These are phyloP conservation scores for Drosophila chauvacae DNA, from an alignment of 1,140 invertebrate species.

Conservation along the genomic window DNA sequence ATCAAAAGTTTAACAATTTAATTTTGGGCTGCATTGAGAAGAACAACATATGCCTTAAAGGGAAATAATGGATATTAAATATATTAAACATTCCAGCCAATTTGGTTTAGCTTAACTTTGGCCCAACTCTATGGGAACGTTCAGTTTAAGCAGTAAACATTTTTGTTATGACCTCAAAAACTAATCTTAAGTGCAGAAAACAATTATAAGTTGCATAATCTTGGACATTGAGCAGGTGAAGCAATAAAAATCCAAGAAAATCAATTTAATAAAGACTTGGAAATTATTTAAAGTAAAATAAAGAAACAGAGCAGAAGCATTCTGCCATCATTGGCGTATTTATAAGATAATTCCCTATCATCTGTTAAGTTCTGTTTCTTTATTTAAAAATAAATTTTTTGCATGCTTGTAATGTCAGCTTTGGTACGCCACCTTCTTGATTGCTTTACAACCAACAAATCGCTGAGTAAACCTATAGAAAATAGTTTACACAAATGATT, in stretches of 20 bases:
- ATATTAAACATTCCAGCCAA: not conserved
- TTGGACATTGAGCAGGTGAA: not conserved
- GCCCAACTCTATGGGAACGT: not conserved
- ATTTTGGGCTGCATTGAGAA: not conserved
- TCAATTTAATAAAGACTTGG: not conserved
- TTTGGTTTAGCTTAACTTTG: not conserved
- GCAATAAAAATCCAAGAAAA: not conserved
- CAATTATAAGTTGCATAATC: not conserved
- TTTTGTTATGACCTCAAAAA: slow-evolving; percentile 3
- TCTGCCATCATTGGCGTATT: not conserved
- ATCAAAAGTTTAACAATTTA: slow-evolving; percentile 35
- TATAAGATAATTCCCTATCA: not conserved
- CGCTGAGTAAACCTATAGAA: not conserved
- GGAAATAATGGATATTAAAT: too few species aligned
- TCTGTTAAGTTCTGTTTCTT: not conserved
- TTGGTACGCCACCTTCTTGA: not conserved
- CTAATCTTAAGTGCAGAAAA: not conserved
- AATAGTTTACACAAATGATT: slow-evolving; percentile 4
- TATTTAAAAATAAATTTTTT: not conserved
- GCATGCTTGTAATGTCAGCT: not conserved
- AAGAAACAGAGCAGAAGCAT: not conserved
- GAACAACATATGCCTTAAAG: not conserved
- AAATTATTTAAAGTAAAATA: not conserved
- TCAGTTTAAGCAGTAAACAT: not conserved
- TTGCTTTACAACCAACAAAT: not conserved